Evolutionary conservation across 2,113 vertebrate species (phyloP).

Genomic region (Microcebus murinus): DNA sequence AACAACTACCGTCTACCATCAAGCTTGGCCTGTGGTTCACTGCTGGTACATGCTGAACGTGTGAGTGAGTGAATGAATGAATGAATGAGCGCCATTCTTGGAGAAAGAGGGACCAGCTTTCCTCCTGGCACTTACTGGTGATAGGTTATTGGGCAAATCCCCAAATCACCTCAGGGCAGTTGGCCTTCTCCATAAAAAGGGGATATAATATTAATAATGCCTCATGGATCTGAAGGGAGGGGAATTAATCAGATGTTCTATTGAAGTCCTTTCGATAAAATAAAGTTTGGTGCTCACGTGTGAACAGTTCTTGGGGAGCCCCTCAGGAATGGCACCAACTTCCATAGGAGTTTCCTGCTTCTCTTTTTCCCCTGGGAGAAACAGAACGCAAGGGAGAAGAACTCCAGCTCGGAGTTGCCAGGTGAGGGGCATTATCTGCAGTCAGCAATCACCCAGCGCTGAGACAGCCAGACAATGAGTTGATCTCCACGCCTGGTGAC

Average conservation of each 20-base stretch:
- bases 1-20: not conserved
- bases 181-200: not conserved
- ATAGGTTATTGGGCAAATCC: not conserved
- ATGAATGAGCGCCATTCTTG: not conserved
- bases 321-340: not conserved
- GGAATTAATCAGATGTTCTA: not conserved
- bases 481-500: not conserved
- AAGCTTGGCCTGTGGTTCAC: not conserved
- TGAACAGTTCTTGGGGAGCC: not conserved
- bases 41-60: not conserved
- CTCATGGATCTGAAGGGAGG: not conserved
- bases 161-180: not conserved
- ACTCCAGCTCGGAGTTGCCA: not conserved
- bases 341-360: not conserved
- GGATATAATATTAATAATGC: not conserved
- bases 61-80: not conserved
- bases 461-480: not conserved
- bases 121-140: not conserved
- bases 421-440: not conserved
- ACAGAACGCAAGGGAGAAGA: not conserved
- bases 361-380: not conserved
- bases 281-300: not conserved
- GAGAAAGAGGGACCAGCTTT: not conserved
- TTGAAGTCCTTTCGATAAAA: not conserved
- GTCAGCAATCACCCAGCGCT: not conserved